phyloP scores from a whole-genome alignment of 2,888 invertebrate species.

The Leptarthrus brevirostris region DNA sequence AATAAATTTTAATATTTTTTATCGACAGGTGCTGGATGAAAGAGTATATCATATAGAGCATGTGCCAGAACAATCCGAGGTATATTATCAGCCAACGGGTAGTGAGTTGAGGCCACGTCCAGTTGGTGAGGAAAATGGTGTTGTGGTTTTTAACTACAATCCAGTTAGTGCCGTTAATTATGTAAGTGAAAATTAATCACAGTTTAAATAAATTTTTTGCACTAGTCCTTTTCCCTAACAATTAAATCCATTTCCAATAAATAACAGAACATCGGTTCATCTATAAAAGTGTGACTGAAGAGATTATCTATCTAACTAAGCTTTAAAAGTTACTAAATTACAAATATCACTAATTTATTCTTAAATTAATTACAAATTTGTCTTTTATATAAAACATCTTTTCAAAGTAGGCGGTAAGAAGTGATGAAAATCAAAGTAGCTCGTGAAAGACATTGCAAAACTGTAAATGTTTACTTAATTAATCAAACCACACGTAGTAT shows the following conservation, averaged over 20 bases:
- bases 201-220: neutral
- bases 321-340: conserved; percentile 6
- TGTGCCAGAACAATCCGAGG: conserved; percentile 79
- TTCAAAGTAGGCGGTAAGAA: no score
- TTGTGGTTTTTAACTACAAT: conserved; percentile 84
- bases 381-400: no score
- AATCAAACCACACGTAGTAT: neutral
- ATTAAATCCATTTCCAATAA: neutral
- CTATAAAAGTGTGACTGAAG: no score
- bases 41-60: conserved; percentile 82
- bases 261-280: no score
- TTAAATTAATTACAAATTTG: no score
- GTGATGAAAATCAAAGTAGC: no score
- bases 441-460: no score
- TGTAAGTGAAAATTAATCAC: conserved; percentile 70
- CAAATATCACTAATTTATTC: no score
- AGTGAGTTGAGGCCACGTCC: conserved; percentile 86
- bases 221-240: neutral
- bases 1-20: conserved; percentile 45
- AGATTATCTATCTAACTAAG: no score
- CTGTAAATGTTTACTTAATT: neutral
- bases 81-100: conserved; percentile 82
- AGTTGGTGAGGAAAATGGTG: conserved; percentile 86
- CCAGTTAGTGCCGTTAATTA: conserved; percentile 90
- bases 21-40: conserved; percentile 80